Conservation (phyloP, 2,888 invertebrate species). For the Petrophora chlorosata region DNA sequence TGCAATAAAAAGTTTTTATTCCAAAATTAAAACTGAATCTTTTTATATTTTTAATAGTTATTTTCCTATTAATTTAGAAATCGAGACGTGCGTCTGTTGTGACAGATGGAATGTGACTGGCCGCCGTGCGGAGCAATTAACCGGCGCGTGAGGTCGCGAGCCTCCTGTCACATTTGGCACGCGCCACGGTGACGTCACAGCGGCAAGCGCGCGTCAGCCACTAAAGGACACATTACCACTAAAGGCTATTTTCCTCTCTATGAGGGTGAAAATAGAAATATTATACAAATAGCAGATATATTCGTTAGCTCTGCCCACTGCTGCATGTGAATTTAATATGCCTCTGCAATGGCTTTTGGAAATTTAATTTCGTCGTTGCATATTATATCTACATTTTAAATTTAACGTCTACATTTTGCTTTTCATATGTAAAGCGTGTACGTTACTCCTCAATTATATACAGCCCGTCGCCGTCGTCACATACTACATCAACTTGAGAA, state of each 20-base stretch:
- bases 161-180: constrained; percentile 37
- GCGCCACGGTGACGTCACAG: constrained; percentile 54
- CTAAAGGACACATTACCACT: constrained; percentile 19
- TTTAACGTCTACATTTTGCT: constrained; percentile 7
- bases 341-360: constrained; percentile 2
- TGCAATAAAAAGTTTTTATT: background rate
- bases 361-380: constrained; percentile 6
- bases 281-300: background rate
- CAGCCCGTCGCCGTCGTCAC: too few species aligned
- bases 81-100: constrained; percentile 19
- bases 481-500: background rate
- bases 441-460: background rate
- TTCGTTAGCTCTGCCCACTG: background rate
- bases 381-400: constrained; percentile 6
- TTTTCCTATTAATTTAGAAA: constrained; percentile 17
- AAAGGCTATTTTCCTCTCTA: constrained; percentile 33
- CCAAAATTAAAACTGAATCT: constrained; percentile 19
- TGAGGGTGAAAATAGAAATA: constrained; percentile 20
- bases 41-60: background rate
- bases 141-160: constrained; percentile 25
- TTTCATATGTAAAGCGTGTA: constrained; percentile 4
- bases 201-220: constrained; percentile 29
- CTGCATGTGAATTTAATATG: constrained; percentile 7
- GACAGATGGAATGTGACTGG: constrained; percentile 34
- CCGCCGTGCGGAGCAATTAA: constrained; percentile 22